These are phyloP conservation scores for Osmerus mordax DNA, from an alignment of 2,113 vertebrate genomes.

Conservation along the genomic window DNA sequence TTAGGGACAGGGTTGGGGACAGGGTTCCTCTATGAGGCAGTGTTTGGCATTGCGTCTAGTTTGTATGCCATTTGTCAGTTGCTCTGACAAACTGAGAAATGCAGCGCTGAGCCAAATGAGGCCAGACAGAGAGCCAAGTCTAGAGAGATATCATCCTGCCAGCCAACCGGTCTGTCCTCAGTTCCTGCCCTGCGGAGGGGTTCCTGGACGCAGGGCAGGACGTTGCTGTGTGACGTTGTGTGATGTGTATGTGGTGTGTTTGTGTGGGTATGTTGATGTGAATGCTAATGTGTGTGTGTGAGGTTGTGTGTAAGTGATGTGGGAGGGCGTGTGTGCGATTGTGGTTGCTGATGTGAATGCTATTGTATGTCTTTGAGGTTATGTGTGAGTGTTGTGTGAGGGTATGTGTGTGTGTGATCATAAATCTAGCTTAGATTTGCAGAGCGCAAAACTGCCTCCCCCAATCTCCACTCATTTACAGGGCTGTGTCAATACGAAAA, in stretches of 20 bases:
- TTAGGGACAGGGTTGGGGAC: no score
- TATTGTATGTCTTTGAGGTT: slow-evolving; percentile 2
- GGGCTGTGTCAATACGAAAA: slow-evolving; percentile 56
- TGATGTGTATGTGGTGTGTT: not conserved
- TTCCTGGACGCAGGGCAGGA: no score
- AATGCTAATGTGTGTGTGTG: no score
- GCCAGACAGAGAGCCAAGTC: slow-evolving; percentile 2
- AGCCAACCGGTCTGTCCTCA: slow-evolving; percentile 15
- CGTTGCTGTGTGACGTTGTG: not conserved
- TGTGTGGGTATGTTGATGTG: not conserved
- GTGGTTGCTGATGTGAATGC: no score
- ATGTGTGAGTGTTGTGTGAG: not conserved
- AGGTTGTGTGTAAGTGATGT: not conserved
- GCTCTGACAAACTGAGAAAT: slow-evolving; percentile 32
- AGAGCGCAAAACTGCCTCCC: not conserved
- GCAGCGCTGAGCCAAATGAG: slow-evolving; percentile 18
- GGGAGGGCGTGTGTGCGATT: no score
- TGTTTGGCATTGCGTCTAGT: slow-evolving; percentile 12
- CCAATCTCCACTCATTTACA: slow-evolving; percentile 22
- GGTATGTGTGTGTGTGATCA: not conserved
- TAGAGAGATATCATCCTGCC: slow-evolving; percentile 20
- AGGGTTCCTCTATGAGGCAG: not conserved
- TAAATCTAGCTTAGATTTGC: no score
- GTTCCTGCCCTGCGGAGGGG: no score
- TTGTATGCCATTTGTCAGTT: slow-evolving; percentile 30